These are phyloP conservation scores for Amphibalanus amphitrite DNA, from an alignment of 1,140 invertebrate species.

Conservation along the genomic window DNA sequence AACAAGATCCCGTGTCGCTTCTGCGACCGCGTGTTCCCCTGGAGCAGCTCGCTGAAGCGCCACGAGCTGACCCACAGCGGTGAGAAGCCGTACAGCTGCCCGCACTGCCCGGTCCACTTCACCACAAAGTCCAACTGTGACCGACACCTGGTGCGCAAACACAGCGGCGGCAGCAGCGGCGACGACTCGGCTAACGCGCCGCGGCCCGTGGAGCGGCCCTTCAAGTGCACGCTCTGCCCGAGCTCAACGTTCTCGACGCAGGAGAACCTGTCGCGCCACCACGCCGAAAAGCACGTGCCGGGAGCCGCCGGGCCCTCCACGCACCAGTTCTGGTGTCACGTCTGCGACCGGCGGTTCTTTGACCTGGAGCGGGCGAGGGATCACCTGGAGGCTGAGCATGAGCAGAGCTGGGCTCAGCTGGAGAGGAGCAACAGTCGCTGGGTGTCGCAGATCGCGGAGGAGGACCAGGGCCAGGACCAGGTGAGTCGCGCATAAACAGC, in stretches of 20 bases:
- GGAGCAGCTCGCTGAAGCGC: constrained; percentile 78
- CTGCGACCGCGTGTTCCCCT: constrained; percentile 82
- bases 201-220: constrained; percentile 53
- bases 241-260: constrained; percentile 68
- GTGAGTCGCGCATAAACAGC: no score
- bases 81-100: constrained; percentile 89
- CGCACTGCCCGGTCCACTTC: constrained; percentile 74
- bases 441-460: neutral
- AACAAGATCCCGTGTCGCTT: constrained; percentile 76
- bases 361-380: constrained; percentile 35
- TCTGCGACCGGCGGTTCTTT: constrained; percentile 69
- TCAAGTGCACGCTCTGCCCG: constrained; percentile 64
- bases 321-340: constrained; percentile 70
- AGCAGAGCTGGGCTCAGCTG: neutral
- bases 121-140: constrained; percentile 96
- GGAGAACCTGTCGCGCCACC: constrained; percentile 58
- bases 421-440: neutral
- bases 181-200: constrained; percentile 11
- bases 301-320: constrained; percentile 13
- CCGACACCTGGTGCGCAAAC: constrained; percentile 74
- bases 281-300: constrained; percentile 44
- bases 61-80: constrained; percentile 88
- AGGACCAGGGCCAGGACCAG: neutral
- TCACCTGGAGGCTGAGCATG: neutral
- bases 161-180: constrained; percentile 36